phyloP scores from a whole-genome alignment of 2,113 vertebrate species.

The Laticauda colubrina region DNA sequence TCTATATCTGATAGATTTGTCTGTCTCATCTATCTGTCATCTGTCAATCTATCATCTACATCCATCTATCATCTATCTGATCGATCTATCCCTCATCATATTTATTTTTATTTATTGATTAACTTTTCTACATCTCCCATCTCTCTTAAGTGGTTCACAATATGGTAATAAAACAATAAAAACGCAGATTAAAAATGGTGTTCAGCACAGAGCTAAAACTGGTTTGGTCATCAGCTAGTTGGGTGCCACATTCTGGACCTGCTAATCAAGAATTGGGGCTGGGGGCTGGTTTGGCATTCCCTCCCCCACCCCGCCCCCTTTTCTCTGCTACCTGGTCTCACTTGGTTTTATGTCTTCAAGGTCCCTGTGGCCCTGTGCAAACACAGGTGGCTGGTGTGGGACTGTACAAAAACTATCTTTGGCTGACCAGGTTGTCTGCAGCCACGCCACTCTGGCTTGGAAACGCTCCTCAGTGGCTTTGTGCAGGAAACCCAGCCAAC shows the following conservation, averaged over 20 bases:
- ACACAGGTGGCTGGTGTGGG: background rate
- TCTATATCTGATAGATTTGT: too few relatives aligned
- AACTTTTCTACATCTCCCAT: too few relatives aligned
- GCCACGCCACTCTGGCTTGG: background rate
- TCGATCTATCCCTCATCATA: too few relatives aligned
- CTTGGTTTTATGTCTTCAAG: background rate
- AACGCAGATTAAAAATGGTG: background rate
- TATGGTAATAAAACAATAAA: background rate
- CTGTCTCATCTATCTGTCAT: too few relatives aligned
- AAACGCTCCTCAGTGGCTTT: background rate
- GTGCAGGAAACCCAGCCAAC: background rate
- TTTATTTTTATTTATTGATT: too few relatives aligned
- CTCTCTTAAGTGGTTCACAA: too few relatives aligned
- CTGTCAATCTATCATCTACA: too few relatives aligned
- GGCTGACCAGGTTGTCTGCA: background rate
- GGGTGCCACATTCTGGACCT: background rate
- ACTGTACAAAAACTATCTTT: background rate
- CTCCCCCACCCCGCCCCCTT: background rate
- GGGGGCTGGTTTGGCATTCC: background rate
- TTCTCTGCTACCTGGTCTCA: background rate
- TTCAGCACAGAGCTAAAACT: background rate
- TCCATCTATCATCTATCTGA: too few relatives aligned
- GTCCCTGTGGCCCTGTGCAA: background rate
- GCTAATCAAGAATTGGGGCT: background rate
- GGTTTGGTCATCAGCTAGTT: background rate